A percentile compares a stretch with the other conserved stretches of the same genome.
These are phyloP conservation scores for Saguinus midas DNA, from an alignment of 2,113 vertebrate genomes.

Conservation along the genomic window DNA sequence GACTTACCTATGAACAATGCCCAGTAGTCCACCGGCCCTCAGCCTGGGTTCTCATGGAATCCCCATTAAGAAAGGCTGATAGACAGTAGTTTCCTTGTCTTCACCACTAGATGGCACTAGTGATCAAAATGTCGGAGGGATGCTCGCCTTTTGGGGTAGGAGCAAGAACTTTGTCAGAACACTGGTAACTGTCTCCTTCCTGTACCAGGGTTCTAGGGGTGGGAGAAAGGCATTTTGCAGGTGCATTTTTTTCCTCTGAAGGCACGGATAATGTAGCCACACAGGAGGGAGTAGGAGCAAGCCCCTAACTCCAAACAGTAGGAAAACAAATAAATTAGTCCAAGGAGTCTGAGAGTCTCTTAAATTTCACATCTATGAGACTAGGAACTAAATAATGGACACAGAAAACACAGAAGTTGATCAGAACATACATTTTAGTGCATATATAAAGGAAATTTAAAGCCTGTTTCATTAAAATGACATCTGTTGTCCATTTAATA, in stretches of 20 bases:
- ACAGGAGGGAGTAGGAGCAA: background rate
- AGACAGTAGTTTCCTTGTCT: background rate
- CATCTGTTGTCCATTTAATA: background rate
- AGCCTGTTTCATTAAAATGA: slow-evolving; percentile 3
- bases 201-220: background rate
- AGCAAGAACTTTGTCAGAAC: background rate
- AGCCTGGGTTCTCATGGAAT: background rate
- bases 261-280: background rate
- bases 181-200: background rate
- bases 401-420: background rate
- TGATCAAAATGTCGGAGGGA: background rate
- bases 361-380: slow-evolving; percentile 19
- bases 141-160: background rate
- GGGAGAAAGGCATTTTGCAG: background rate
- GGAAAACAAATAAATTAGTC: background rate
- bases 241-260: background rate
- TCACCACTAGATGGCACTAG: slow-evolving; percentile 62
- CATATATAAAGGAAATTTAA: slow-evolving; percentile 23
- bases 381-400: background rate
- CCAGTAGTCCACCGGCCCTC: background rate
- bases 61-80: background rate
- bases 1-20: background rate
- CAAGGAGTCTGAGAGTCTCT: background rate
- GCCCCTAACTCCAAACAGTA: background rate
- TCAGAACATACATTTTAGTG: background rate